These are phyloP conservation scores for Acleris holmiana DNA, from an alignment of 2,888 invertebrate genomes.

Conservation along the genomic window DNA sequence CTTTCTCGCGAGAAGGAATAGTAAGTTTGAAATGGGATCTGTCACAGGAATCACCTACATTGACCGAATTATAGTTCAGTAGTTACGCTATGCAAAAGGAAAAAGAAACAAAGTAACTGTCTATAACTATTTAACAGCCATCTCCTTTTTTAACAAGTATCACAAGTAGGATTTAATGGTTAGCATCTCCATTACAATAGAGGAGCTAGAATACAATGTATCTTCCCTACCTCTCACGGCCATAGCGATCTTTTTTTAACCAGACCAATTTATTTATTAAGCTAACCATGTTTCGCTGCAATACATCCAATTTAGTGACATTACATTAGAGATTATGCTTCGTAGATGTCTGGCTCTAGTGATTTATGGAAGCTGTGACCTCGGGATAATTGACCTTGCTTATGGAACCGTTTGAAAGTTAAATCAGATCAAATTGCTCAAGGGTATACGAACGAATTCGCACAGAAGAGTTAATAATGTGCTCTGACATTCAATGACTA, in stretches of 20 bases:
- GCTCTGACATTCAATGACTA: too few species aligned
- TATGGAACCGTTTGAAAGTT: constrained; percentile 11
- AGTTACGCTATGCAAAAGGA: too few species aligned
- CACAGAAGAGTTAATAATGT: not conserved
- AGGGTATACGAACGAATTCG: constrained; percentile 15
- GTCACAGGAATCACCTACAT: too few species aligned
- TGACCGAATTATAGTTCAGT: too few species aligned
- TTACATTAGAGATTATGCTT: constrained; percentile 8
- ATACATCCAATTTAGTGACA: constrained; percentile 4
- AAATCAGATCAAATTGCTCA: constrained; percentile 18
- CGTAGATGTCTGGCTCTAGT: constrained; percentile 3
- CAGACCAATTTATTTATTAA: constrained; percentile 14
- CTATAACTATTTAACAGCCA: too few species aligned
- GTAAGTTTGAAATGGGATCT: too few species aligned
- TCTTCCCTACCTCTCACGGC: not conserved
- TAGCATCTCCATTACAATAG: not conserved
- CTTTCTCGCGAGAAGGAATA: too few species aligned
- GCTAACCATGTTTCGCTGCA: constrained; percentile 10
- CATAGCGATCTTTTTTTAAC: constrained; percentile 5
- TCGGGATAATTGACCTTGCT: constrained; percentile 11
- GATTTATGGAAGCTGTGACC: constrained; percentile 19
- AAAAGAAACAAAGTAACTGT: too few species aligned
- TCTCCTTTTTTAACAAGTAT: too few species aligned
- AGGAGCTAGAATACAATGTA: constrained; percentile 1
- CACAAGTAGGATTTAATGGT: not conserved